Evolutionary conservation across 35 echinoderm and acorn worm genomes (phyloP), one percentile per base, ranked within the genome.

Genomic region (Hemicentrotus pulcherrimus): DNA sequence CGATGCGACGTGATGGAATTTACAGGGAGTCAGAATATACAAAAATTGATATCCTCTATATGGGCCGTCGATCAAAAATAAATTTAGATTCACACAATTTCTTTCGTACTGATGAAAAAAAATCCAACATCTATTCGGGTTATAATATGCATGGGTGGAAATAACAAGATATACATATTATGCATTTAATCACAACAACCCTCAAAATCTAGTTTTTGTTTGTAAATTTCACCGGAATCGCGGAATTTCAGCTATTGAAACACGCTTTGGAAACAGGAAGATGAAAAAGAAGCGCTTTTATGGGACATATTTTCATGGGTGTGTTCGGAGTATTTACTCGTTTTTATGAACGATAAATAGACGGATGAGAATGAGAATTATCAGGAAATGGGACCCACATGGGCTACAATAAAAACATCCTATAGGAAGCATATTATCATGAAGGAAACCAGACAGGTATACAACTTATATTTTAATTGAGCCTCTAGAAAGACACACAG

Each of bases 341-440:
- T 78, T 78, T 15, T 78, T 28, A 78, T 28, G 19, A 78, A 28
- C 65, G 24, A 22, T n/a, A 78, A 78, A n/a, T 22, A 78, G 28
- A 78, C 24, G 19, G 65, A 78, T 4, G 24, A 78, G 65, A 78
- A 78, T 78, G 19, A 78, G 28, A 22, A 78, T 28, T 28, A 78
- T 28, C 28, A 78, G 65, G 65, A 78, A 28, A 78, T 78, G 65
- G 65, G 19, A 78, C 4, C 65, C 65, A 78, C 4, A 22, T 78
- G 65, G n/a, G 65, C 65, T 78, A 70, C 9, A 78, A 78, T n/a
- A 78, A 78, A 78, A 78, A 78, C 65, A 78, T 78, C 65, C 65
- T 78, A 22, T 78, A 78, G 65, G 65, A 78, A 78, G 24, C 19
- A 28, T 22, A 28, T 7, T 78, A 78, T 78, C 65, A 78, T 22